Evolutionary conservation across 2,797 vertebrate species (phyloP).

Genomic region (Malurus leucopterus): DNA sequence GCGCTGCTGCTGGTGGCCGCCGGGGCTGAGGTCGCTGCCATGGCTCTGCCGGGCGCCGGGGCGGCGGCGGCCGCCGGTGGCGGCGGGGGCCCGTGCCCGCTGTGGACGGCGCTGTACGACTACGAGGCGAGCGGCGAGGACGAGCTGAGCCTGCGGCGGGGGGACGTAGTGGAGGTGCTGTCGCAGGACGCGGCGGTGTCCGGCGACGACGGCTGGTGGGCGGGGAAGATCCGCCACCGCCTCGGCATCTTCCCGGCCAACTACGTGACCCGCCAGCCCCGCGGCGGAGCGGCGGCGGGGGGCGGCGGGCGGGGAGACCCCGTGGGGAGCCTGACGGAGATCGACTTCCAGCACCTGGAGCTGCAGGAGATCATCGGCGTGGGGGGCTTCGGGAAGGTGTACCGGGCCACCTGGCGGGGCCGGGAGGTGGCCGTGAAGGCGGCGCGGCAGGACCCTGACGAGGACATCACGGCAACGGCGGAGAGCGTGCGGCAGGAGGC

Average conservation of each 20-base stretch:
- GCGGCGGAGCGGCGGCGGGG: slow-evolving; percentile 7
- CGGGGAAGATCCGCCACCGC: slow-evolving; percentile 87
- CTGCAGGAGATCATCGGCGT: slow-evolving; percentile 92
- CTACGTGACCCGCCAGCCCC: slow-evolving; percentile 78
- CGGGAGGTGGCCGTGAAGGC: slow-evolving; percentile 94
- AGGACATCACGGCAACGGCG: slow-evolving; percentile 88
- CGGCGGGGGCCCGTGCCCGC: slow-evolving; percentile 28
- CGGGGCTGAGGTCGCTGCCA: background rate
- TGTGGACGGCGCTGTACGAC: slow-evolving; percentile 94
- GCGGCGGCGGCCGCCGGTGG: background rate
- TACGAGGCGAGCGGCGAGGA: slow-evolving; percentile 92
- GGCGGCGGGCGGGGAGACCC: slow-evolving; percentile 23
- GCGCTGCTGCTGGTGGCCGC: background rate
- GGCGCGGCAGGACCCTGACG: slow-evolving; percentile 89
- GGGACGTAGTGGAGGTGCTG: slow-evolving; percentile 89
- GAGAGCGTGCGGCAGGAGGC: slow-evolving; percentile 89
- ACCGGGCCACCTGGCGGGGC: slow-evolving; percentile 87
- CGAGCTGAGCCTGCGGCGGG: slow-evolving; percentile 89
- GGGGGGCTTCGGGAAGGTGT: slow-evolving; percentile 93
- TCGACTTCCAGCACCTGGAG: slow-evolving; percentile 84
- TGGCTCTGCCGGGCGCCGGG: slow-evolving; percentile 49
- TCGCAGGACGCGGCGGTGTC: slow-evolving; percentile 92
- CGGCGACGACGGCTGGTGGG: slow-evolving; percentile 96
- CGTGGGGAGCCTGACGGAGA: slow-evolving; percentile 78
- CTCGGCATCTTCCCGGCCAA: slow-evolving; percentile 88